A percentile compares a stretch with the other conserved stretches of the same genome.
Evolutionary conservation across 1,140 invertebrate genomes (phyloP).

Genomic region (Bombus balteatus): DNA sequence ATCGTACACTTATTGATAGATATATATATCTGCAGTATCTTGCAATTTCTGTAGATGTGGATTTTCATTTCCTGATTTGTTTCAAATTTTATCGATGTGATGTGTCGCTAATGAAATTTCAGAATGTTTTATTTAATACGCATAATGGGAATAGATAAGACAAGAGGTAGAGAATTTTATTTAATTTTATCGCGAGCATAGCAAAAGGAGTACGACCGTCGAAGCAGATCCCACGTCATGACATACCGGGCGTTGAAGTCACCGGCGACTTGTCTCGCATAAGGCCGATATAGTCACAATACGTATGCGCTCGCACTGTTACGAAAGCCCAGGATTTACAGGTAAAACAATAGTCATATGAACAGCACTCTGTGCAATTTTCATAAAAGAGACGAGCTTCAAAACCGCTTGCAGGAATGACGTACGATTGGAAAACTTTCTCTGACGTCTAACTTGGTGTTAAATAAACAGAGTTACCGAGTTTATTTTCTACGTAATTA

Average conservation of each 20-base stretch:
- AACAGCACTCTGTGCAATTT: background rate
- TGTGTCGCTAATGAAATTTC: no score
- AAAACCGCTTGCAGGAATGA: background rate
- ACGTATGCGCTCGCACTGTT: background rate
- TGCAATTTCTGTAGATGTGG: no score
- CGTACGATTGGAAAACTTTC: no score
- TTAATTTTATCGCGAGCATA: background rate
- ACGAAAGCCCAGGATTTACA: constrained; percentile 6
- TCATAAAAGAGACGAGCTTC: background rate
- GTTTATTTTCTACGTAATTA: background rate
- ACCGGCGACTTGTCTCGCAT: constrained; percentile 36
- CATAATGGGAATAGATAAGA: no score
- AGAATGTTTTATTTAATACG: rapidly evolving
- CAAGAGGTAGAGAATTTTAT: no score
- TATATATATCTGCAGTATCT: background rate
- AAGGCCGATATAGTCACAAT: constrained; percentile 21
- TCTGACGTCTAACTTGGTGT: background rate
- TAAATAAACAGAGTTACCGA: background rate
- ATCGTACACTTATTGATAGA: no score
- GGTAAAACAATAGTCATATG: background rate
- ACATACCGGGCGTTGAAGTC: constrained; percentile 47
- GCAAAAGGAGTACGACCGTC: background rate
- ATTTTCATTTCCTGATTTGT: background rate
- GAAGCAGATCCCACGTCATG: constrained; percentile 16
- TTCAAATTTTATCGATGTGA: no score